These are phyloP conservation scores for Lepidurus arcticus DNA, from an alignment of 1,140 invertebrate genomes.

Conservation along the genomic window DNA sequence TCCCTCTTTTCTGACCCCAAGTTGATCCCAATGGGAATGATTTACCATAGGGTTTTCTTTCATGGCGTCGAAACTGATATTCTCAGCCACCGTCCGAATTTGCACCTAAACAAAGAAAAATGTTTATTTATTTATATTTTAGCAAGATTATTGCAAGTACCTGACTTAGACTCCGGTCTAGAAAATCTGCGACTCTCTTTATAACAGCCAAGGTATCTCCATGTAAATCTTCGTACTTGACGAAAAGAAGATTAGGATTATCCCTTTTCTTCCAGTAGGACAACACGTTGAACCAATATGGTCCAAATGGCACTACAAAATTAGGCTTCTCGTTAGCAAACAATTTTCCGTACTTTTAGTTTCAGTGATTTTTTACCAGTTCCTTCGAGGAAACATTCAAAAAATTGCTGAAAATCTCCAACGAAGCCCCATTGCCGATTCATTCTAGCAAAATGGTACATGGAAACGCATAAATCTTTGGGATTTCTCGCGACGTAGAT, in stretches of 20 bases:
- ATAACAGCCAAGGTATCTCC: slow-evolving; percentile 16
- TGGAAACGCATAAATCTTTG: slow-evolving; percentile 88
- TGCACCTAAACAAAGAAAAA: background rate
- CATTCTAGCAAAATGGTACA: slow-evolving; percentile 73
- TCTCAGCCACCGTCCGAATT: slow-evolving; percentile 17
- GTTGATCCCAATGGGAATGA: slow-evolving; percentile 31
- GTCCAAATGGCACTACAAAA: slow-evolving; percentile 32
- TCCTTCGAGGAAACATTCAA: slow-evolving; percentile 67
- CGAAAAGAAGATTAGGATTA: slow-evolving; percentile 29
- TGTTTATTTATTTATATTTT: background rate
- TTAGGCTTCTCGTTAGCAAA: background rate
- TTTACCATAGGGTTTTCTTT: slow-evolving; percentile 31
- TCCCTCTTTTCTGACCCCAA: slow-evolving; percentile 23
- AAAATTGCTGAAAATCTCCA: slow-evolving; percentile 71
- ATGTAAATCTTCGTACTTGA: slow-evolving; percentile 31
- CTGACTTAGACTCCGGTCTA: background rate
- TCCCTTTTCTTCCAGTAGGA: slow-evolving; percentile 30
- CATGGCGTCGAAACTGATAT: slow-evolving; percentile 33
- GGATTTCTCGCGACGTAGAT: slow-evolving; percentile 87
- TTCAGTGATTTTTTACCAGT: slow-evolving; percentile 45
- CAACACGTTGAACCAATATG: slow-evolving; percentile 32
- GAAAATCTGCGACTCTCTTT: slow-evolving; percentile 27
- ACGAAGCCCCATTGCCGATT: slow-evolving; percentile 57
- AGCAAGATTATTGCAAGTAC: background rate
- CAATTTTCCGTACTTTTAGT: background rate